A percentile compares a stretch with the other conserved stretches of the same genome.
Conservation (phyloP, 2,113 vertebrate species). For the Lamprotornis superbus region DNA sequence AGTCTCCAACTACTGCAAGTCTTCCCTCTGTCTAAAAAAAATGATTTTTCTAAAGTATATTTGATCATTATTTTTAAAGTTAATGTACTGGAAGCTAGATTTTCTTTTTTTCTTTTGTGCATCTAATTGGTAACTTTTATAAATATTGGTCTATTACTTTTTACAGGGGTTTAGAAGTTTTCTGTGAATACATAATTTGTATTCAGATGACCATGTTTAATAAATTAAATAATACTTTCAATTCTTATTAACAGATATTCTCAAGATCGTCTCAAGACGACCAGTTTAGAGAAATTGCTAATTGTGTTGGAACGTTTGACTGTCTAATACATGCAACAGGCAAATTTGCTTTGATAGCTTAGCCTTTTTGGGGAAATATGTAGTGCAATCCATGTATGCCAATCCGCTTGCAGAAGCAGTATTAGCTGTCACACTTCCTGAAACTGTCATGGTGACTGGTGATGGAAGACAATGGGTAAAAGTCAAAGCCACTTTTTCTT, state of each 20-base stretch:
- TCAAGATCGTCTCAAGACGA: neutral
- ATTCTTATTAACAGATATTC: neutral
- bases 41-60: neutral
- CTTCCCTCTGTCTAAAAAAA: neutral
- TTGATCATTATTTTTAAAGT: neutral
- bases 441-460: neutral
- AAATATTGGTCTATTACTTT: neutral
- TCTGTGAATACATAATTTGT: neutral
- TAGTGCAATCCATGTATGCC: neutral
- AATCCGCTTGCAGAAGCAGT: neutral
- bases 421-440: neutral
- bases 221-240: neutral
- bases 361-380: neutral
- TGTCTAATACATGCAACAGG: neutral
- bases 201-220: neutral
- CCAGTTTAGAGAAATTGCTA: neutral
- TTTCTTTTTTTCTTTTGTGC: neutral
- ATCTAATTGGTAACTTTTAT: neutral
- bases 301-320: neutral
- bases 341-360: neutral
- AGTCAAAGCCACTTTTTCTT: slow-evolving; percentile 18
- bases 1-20: neutral
- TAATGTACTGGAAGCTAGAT: neutral
- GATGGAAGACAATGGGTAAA: slow-evolving; percentile 20
- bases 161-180: neutral